phyloP scores from a whole-genome alignment of 2,888 invertebrate genomes.

The Papilio demoleus region DNA sequence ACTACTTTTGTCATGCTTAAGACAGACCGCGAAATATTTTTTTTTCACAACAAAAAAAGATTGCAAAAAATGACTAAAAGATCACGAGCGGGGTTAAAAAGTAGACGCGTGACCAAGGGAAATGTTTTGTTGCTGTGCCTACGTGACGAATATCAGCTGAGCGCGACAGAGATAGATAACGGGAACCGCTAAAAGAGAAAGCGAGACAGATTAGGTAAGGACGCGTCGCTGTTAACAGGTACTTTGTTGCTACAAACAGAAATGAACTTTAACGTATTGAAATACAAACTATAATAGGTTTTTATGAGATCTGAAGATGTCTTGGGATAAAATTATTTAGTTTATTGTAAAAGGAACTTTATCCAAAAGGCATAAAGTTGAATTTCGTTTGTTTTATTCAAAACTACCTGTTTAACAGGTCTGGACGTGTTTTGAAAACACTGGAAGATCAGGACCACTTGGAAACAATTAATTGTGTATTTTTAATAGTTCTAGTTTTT shows the following conservation, averaged over 20 bases:
- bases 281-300: constrained; percentile 8
- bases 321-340: neutral
- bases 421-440: constrained; percentile 26
- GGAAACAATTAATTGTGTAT: constrained; percentile 16
- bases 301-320: neutral
- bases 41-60: neutral
- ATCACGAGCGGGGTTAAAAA: constrained; percentile 18
- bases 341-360: constrained; percentile 16
- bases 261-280: neutral
- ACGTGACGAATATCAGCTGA: constrained; percentile 17
- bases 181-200: neutral
- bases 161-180: constrained; percentile 20
- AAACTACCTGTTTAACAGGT: constrained; percentile 30
- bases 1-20: neutral
- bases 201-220: constrained; percentile 13
- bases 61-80: constrained; percentile 3
- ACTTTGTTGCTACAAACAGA: neutral
- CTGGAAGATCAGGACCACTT: constrained; percentile 4
- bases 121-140: constrained; percentile 21
- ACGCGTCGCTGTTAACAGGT: constrained; percentile 11
- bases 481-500: neutral
- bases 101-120: constrained; percentile 18
- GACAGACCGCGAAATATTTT: neutral
- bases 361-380: neutral
- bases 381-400: neutral